A percentile compares a stretch with the other conserved stretches of the same genome.
phyloP scores from a whole-genome alignment of 2,113 vertebrate genomes.

The Anhinga anhinga region DNA sequence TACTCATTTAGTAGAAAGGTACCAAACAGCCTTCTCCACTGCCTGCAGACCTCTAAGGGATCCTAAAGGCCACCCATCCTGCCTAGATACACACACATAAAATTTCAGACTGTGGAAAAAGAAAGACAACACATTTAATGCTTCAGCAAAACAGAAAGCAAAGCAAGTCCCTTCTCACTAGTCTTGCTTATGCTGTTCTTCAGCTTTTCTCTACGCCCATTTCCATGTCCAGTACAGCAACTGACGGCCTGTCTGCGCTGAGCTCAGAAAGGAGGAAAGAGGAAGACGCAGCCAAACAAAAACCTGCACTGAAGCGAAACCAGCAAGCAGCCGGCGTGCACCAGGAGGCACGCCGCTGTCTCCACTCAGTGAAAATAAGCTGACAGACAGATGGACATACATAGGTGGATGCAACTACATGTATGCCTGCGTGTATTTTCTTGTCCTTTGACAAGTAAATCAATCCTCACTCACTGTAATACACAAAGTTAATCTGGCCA shows the following conservation, averaged over 20 bases:
- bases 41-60: neutral
- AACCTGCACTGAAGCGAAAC: too few species aligned
- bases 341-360: neutral
- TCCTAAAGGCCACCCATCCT: neutral
- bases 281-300: neutral
- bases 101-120: neutral
- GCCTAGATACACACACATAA: neutral
- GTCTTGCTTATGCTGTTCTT: neutral
- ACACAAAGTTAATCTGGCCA: neutral
- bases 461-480: neutral
- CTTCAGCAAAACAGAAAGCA: neutral
- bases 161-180: neutral
- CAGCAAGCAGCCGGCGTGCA: fast-evolving
- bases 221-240: fast-evolving
- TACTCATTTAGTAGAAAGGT: neutral
- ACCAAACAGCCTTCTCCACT: neutral
- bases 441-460: neutral
- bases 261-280: neutral
- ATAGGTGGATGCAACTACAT: neutral
- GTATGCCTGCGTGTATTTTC: fast-evolving
- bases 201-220: neutral
- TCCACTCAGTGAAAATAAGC: neutral
- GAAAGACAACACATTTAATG: too few species aligned
- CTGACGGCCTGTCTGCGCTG: neutral
- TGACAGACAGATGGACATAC: neutral